Evolutionary conservation across 2,797 vertebrate species (phyloP), one percentile per base, ranked within the genome.

Genomic region (Ptychadena robeensis): DNA sequence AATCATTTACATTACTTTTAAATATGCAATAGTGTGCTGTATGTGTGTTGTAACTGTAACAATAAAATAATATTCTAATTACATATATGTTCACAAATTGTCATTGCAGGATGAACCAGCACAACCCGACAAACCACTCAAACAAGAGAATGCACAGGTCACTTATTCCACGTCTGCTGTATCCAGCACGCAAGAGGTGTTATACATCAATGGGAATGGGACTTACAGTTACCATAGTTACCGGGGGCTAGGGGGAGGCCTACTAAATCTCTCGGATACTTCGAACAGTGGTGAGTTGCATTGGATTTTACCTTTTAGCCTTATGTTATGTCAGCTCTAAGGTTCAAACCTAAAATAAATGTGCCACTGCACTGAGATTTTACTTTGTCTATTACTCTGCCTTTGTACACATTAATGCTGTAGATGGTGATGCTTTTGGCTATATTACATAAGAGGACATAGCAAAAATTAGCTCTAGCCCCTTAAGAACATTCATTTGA

Each of bases 201-300:
- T 95, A 89, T 95, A 95, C 90, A 95, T 95, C 91, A 95, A 95
- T 11, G 94, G 94, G 86, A 95, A 95, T 32, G 93, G 94, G 83
- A 95, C 94, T 90, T 95, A 95, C 91, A 94, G 94, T 93, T 95
- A 94, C 93, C 94, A 95, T 91, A 94, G 94, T 87, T 95, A 95
- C 92, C 87, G 93, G 92, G 94, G 94, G 85, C 89, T 95, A 2
- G 92, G 94, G 88, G 92, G 94, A 88, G 93, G 94, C 80, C 92
- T 94, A 90, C 92, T 95, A 87, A 94, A 94, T 89, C 93, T 95
- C 87, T 94, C 88, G 0, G 94, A 95, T 87, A 89, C 94, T 87
- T 93, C 94, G 88, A 92, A 92, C 89, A 94, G 93, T 75, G 94
- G 94, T 95, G 88, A 94, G 94, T 93, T 81, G 82, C 80, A 73